Evolutionary conservation across 2,888 invertebrate species (phyloP), one percentile per base, ranked within the genome.

Genomic region (Sarcophaga subvicina): DNA sequence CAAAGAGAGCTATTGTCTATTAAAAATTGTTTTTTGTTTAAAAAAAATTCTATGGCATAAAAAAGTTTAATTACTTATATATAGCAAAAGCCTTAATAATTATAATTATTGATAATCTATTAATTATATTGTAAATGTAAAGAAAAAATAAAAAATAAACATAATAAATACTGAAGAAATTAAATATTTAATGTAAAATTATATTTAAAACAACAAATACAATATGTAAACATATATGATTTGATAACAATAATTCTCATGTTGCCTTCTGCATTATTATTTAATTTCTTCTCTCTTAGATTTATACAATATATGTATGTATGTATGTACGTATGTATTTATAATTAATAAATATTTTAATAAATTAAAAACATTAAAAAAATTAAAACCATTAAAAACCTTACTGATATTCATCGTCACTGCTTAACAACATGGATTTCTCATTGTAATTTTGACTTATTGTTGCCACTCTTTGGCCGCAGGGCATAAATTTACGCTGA

Each of bases 401-500:
- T 89, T 92, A 97, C 95, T 97, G 97, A 94, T 97, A 97, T 94
- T 99, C 99, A 93, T 99, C 99, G 93, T 99, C 99, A 89, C 98
- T 98, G 94, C 98, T 98, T 89, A 99, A 95, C 89, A 99, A 95
- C 95, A 98, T 98, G 62, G 98, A 98, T 94, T 98, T 98, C 95
- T 99, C 99, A 94, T 97, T 98, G 94, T 98, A 98, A 94, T 97
- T 97, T 91, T 96, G 96, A 89, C 96, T 95, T 92, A 97, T 97
- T 90, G 97, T 97, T 59, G 97, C 96, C 80, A 97, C 96, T 66
- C 96, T 95, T 90, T 96, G 96, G 54, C 96, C 95, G 75, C 95
- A 95, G 67, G 95, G 95, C 81, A 95, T 94, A 80, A 95, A 95
- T 88, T 95, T 95, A 37, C 94, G 89, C 89, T 92, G 93, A 88